Percentiles rank a stretch among this genome's conserved stretches.
phyloP scores from a whole-genome alignment of 2,888 invertebrate species.

The Aproaerema taeniolella region DNA sequence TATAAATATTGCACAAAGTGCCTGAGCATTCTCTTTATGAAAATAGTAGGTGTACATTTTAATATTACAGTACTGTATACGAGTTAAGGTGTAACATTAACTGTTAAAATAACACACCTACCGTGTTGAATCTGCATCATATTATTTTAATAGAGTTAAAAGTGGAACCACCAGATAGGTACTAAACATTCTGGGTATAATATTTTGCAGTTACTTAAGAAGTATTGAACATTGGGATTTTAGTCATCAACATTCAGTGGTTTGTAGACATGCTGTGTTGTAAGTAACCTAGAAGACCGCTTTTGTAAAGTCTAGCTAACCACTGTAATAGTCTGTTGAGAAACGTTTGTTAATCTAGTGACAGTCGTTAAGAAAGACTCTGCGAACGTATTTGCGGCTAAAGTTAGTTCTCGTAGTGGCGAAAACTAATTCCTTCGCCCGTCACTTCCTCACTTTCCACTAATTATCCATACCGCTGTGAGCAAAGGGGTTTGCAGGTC shows the following conservation, averaged over 20 bases:
- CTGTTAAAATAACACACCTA: constrained; percentile 1
- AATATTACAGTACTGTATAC: too few relatives aligned
- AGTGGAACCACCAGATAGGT: too few relatives aligned
- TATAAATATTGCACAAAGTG: constrained; percentile 8
- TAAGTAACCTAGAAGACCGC: neutral
- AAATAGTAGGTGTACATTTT: too few relatives aligned
- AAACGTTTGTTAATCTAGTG: constrained; percentile 8
- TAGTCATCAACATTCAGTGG: too few relatives aligned
- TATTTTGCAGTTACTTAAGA: too few relatives aligned
- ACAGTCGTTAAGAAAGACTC: constrained; percentile 20
- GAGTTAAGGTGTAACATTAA: too few relatives aligned
- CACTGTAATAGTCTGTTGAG: neutral
- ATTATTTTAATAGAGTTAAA: too few relatives aligned
- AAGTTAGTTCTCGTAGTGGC: neutral
- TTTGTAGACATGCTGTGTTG: constrained; percentile 2
- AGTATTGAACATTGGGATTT: too few relatives aligned
- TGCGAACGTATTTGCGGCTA: constrained; percentile 29
- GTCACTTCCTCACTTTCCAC: constrained; percentile 36
- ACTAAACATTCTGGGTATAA: too few relatives aligned
- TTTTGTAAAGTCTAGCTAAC: neutral
- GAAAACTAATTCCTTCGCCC: constrained; percentile 37
- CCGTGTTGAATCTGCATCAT: too few relatives aligned
- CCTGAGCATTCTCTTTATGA: too few relatives aligned
- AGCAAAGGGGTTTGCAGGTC: constrained; percentile 47
- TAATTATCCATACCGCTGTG: constrained; percentile 44